phyloP scores from a whole-genome alignment of 2,113 vertebrate species.

The Tetrax tetrax region DNA sequence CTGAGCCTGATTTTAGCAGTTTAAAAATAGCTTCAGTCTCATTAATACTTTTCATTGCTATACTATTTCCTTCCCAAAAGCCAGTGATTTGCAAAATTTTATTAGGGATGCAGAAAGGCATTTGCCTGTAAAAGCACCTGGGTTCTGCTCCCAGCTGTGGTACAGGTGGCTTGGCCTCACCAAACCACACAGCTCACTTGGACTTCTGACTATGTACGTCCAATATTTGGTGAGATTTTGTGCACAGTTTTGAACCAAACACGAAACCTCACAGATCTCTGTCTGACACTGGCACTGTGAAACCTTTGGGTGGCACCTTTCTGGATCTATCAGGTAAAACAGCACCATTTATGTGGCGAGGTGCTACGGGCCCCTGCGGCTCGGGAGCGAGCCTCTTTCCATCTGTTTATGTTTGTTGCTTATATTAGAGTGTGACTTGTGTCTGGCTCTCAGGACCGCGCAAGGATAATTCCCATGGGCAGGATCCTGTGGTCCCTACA shows the following conservation, averaged over 20 bases:
- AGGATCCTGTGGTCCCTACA: neutral
- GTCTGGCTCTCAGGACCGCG: neutral
- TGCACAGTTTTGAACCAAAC: neutral
- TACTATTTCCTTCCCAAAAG: neutral
- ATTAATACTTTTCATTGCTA: neutral
- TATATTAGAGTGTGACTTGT: neutral
- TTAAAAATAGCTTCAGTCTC: neutral
- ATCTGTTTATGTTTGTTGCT: neutral
- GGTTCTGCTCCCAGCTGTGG: neutral
- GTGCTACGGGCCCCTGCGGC: neutral
- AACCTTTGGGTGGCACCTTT: rapidly evolving
- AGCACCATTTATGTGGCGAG: neutral
- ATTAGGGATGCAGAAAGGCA: neutral
- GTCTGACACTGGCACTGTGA: neutral
- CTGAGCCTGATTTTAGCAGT: neutral
- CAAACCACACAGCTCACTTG: rapidly evolving
- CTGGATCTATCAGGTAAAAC: neutral
- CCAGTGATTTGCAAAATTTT: neutral
- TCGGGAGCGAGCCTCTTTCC: neutral
- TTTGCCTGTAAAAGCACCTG: neutral
- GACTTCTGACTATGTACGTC: neutral
- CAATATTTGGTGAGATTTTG: neutral
- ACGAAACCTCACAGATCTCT: neutral
- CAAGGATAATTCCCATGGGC: neutral
- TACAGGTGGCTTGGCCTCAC: neutral